Conservation (phyloP, 2,888 invertebrate genomes). For the Stenchaetothrips biformis region DNA sequence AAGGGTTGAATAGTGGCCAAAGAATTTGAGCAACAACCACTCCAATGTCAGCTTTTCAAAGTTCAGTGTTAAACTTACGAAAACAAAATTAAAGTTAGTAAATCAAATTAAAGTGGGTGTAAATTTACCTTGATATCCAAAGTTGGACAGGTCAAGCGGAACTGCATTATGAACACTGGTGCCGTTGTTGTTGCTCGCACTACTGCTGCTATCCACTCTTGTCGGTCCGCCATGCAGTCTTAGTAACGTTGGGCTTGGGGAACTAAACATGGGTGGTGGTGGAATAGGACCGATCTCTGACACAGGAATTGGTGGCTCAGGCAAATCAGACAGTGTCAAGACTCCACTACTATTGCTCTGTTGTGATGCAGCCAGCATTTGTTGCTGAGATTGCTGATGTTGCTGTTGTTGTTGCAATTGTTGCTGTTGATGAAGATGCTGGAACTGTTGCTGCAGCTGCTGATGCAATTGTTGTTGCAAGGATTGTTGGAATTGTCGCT, state of each 20-base stretch:
- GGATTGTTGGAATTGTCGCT: constrained; percentile 39
- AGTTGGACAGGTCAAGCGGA: constrained; percentile 49
- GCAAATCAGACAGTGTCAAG: constrained; percentile 77
- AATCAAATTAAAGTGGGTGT: background rate
- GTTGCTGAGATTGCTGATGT: constrained; percentile 42
- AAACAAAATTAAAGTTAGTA: background rate
- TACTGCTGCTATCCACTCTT: constrained; percentile 30
- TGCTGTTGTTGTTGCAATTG: constrained; percentile 37
- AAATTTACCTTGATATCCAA: constrained; percentile 60
- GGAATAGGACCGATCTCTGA: constrained; percentile 91
- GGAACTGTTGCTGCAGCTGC: constrained; percentile 34
- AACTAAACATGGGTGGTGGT: constrained; percentile 94
- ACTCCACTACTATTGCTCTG: constrained; percentile 36
- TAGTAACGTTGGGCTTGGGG: constrained; percentile 65
- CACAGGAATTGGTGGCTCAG: constrained; percentile 86
- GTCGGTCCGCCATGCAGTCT: constrained; percentile 46
- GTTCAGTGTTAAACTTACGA: constrained; percentile 12
- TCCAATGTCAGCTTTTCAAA: constrained; percentile 12
- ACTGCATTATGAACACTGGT: constrained; percentile 41
- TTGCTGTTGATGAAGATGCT: constrained; percentile 35
- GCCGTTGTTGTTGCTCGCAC: constrained; percentile 29
- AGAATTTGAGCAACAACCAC: background rate
- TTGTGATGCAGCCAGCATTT: constrained; percentile 45
- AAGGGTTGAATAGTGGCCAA: background rate
- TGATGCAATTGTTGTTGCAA: constrained; percentile 34